Conservation (phyloP, 2,797 vertebrate genomes). For the Thamnophis elegans region DNA sequence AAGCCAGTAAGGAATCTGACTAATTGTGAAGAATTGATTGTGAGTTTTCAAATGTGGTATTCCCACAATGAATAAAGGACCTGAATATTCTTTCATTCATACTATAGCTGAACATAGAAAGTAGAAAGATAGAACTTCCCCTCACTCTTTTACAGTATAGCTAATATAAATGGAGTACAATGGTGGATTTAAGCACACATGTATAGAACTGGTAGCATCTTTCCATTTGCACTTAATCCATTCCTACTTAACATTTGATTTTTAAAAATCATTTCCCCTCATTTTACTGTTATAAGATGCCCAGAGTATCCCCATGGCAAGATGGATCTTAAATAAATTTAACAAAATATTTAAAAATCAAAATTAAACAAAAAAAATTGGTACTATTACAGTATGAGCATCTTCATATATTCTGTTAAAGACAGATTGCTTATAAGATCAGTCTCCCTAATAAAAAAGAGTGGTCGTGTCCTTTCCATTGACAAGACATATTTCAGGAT, state of each 20-base stretch:
- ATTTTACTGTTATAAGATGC: background rate
- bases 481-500: background rate
- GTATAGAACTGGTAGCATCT: background rate
- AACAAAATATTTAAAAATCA: background rate
- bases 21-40: background rate
- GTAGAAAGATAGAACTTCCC: background rate
- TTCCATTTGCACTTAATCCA: background rate
- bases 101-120: background rate
- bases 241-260: background rate
- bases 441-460: background rate
- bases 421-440: background rate
- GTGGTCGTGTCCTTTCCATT: background rate
- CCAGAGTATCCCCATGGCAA: background rate
- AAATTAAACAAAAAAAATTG: background rate
- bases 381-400: background rate
- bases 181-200: background rate
- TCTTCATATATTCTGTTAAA: background rate
- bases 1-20: background rate
- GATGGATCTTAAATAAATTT: background rate
- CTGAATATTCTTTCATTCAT: background rate
- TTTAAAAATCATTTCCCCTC: accelerated
- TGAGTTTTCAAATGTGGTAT: constrained; percentile 2
- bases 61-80: background rate
- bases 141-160: background rate
- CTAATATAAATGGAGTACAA: background rate